Base-by-base conservation (phyloP, 1,140 invertebrate genomes). In the Drosophila kepulauana region DNA sequence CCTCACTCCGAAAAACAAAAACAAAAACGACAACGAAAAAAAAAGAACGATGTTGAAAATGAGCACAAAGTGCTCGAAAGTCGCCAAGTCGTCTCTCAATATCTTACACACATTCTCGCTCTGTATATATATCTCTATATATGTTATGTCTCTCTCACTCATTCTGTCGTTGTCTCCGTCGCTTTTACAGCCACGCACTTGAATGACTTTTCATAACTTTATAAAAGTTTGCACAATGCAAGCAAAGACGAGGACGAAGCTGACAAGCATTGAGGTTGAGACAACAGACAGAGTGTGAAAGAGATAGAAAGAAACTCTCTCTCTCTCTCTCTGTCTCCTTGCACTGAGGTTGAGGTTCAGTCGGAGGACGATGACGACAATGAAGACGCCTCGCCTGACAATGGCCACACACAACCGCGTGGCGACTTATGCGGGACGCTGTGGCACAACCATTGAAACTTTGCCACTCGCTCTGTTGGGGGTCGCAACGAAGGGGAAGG, bases 191-290 rank as follows among this genome's bases (percentile, higher is more conserved):
- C 67, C 67, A 78, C 65, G 77, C 78, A 88, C 84, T 87, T 87
- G 84, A 87, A 87, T 87, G 84, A 87, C 84, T 87, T 87, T 87
- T 87, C 84, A 87, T 87, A 87, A 85, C 81, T 85, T 85, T 85
- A 85, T 84, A 84, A 84, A 85, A 85, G 74, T 84, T 85, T 84
- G 71, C 81, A 81, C 80, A 82, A 82, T 80, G 68, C 82, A 75
- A 38, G 54, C 41, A 48, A 43, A 11, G 48, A 51, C 16, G 43
- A 33, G 16, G 41, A 38, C 10, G 45, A 68, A n/a, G 16, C 66
- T 15, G 52, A 65, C 16, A 45, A 62, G 15, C 30, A 46, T 54
- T 16, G 33, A 58, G 62, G 48, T 51, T 35, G 48, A 52, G 35
- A 41, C 30, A 20, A 38, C 30, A 33, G 35, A 38, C 35, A 74